These are phyloP conservation scores for Shargacucullia verbasci DNA, from an alignment of 2,888 invertebrate species.

Conservation along the genomic window DNA sequence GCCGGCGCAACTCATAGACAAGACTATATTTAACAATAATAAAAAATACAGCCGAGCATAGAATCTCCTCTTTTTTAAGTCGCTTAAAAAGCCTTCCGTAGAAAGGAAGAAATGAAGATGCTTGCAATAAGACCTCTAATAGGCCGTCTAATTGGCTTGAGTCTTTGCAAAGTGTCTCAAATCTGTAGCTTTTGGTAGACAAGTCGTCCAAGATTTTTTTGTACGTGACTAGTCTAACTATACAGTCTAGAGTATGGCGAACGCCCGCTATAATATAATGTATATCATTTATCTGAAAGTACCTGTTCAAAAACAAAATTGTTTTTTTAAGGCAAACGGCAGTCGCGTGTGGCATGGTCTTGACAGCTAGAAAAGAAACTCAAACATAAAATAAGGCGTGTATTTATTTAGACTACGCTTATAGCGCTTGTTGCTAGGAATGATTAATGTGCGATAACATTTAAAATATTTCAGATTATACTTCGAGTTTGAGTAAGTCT, in stretches of 20 bases:
- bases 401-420: conserved; percentile 39
- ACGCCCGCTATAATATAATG: neutral
- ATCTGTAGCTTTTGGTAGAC: no score
- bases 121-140: no score
- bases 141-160: no score
- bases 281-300: conserved; percentile 6
- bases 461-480: conserved; percentile 7
- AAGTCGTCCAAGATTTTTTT: no score
- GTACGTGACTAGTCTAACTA: neutral
- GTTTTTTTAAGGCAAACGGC: conserved; percentile 35
- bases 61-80: no score
- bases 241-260: no score
- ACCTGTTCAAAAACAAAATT: conserved; percentile 32
- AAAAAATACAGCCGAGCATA: no score
- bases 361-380: conserved; percentile 46
- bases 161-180: no score
- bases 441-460: conserved; percentile 32
- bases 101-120: no score
- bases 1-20: no score
- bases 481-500: neutral
- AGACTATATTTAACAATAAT: no score
- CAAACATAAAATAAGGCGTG: conserved; percentile 36
- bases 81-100: no score
- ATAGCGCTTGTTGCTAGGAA: conserved; percentile 20
- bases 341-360: conserved; percentile 47